A percentile compares a stretch with the other conserved stretches of the same genome.
These are phyloP conservation scores for Micromesistius poutassou DNA, from an alignment of 2,797 vertebrate genomes.

Conservation along the genomic window DNA sequence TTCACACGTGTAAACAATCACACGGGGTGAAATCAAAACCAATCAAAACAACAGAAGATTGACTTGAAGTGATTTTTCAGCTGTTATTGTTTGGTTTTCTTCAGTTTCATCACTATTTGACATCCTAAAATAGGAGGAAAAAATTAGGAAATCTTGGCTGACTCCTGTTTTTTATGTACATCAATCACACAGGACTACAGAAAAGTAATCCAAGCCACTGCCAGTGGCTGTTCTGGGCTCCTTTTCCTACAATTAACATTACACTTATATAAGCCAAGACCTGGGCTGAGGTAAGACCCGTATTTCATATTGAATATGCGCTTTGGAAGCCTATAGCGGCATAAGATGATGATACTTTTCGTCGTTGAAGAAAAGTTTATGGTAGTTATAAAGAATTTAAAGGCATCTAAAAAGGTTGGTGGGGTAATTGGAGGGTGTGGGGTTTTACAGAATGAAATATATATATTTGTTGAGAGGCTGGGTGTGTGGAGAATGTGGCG, in stretches of 20 bases:
- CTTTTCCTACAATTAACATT: too few species aligned
- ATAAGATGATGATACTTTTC: not conserved
- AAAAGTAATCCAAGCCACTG: too few species aligned
- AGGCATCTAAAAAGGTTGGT: constrained; percentile 33
- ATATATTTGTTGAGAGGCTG: not conserved
- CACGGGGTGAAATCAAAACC: too few species aligned
- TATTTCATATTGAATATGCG: not conserved
- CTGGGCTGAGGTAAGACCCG: not conserved
- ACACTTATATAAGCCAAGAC: not conserved
- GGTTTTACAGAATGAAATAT: not conserved
- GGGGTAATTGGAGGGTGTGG: not conserved
- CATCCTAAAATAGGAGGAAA: not conserved
- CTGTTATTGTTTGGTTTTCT: not conserved
- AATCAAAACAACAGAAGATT: too few species aligned
- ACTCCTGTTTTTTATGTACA: too few species aligned
- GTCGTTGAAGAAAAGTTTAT: constrained; percentile 27
- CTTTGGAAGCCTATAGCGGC: not conserved
- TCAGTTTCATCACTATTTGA: too few species aligned
- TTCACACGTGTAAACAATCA: not conserved
- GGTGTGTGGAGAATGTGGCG: not conserved
- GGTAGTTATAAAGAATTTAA: constrained; percentile 47
- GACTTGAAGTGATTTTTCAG: not conserved
- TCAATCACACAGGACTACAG: too few species aligned
- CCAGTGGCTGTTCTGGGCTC: too few species aligned
- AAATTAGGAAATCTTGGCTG: not conserved